These are phyloP conservation scores for Corbicula japonica DNA, from an alignment of 2,888 invertebrate genomes.

Conservation along the genomic window DNA sequence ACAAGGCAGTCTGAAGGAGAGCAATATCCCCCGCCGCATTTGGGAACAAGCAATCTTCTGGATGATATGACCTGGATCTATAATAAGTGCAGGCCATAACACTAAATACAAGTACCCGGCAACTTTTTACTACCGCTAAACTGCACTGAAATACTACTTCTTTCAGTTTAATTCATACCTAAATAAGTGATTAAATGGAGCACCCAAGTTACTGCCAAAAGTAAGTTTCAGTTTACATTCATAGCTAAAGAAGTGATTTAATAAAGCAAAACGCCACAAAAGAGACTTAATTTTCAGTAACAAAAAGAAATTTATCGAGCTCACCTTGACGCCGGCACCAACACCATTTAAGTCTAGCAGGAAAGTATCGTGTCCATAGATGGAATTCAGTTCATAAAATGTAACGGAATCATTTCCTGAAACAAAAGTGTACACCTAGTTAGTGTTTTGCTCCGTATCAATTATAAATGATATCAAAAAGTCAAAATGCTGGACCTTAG, in stretches of 20 bases:
- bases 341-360: constrained; percentile 85
- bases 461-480: too few relatives aligned
- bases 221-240: neutral
- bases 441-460: too few relatives aligned
- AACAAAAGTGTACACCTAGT: constrained; percentile 11
- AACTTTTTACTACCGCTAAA: too few relatives aligned
- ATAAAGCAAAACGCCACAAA: neutral
- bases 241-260: neutral
- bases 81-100: too few relatives aligned
- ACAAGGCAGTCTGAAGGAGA: neutral
- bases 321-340: constrained; percentile 85
- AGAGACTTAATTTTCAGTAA: neutral
- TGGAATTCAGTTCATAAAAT: constrained; percentile 85
- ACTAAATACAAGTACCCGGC: too few relatives aligned
- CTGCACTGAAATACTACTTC: too few relatives aligned
- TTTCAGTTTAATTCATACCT: too few relatives aligned
- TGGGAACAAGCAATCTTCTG: too few relatives aligned
- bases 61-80: too few relatives aligned
- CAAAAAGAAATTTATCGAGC: neutral
- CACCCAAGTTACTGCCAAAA: neutral
- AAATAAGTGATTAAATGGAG: neutral
- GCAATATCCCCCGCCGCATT: too few relatives aligned
- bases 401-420: constrained; percentile 84
- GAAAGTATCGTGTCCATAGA: constrained; percentile 87
- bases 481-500: too few relatives aligned